These are phyloP conservation scores for Tringa solitaria DNA, from an alignment of 2,113 vertebrate species.

Conservation along the genomic window DNA sequence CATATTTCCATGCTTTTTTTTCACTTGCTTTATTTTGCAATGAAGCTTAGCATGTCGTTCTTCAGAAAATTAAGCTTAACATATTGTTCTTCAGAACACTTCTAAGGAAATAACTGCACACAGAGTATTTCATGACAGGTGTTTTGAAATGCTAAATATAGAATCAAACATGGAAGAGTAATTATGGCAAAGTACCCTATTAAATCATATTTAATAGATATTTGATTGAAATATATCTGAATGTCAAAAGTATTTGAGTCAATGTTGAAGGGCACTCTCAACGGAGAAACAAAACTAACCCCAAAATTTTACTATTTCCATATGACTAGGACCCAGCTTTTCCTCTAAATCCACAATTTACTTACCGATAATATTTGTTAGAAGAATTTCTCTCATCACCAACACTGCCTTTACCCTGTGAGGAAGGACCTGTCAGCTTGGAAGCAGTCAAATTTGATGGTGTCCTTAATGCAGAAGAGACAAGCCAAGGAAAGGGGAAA, in stretches of 20 bases:
- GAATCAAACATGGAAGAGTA: not conserved
- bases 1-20: not conserved
- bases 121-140: not conserved
- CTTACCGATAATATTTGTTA: slow-evolving; percentile 83
- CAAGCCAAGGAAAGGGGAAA: slow-evolving; percentile 51
- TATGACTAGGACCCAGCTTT: not conserved
- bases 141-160: not conserved
- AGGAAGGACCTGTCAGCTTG: slow-evolving; percentile 77
- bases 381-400: slow-evolving; percentile 80
- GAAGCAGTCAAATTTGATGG: slow-evolving; percentile 77
- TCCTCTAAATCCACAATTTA: slow-evolving; percentile 21
- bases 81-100: not conserved
- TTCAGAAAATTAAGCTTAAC: not conserved
- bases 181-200: not conserved
- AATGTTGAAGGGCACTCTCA: not conserved
- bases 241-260: not conserved
- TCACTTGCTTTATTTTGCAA: not conserved
- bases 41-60: not conserved
- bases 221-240: not conserved
- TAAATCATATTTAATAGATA: not conserved
- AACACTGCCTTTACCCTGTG: slow-evolving; percentile 81
- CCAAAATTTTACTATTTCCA: not conserved
- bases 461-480: slow-evolving; percentile 72
- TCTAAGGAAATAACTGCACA: not conserved
- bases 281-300: not conserved